Evolutionary conservation across 2,888 invertebrate species (phyloP).

Genomic region (Oeneis ivallda): DNA sequence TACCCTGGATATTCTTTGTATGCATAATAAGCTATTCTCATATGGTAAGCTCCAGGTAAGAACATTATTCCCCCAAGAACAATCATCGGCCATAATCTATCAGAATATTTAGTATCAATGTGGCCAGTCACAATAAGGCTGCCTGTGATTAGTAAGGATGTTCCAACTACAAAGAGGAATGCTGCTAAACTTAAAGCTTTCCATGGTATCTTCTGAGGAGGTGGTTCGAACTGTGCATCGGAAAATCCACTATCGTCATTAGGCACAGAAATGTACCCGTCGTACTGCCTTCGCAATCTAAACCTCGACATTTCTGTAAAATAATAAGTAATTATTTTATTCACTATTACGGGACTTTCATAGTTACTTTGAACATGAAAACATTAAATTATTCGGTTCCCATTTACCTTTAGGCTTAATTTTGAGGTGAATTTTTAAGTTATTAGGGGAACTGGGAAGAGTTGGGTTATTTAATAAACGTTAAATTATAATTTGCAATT

Average conservation of each 20-base stretch:
- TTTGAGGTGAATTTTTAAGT: background rate
- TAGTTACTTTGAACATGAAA: background rate
- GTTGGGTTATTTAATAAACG: too few relatives aligned
- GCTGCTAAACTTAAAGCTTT: slow-evolving; percentile 90
- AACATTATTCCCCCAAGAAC: slow-evolving; percentile 94
- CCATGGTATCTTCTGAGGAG: slow-evolving; percentile 89
- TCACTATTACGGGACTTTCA: background rate
- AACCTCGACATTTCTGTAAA: slow-evolving; percentile 79
- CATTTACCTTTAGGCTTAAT: slow-evolving; percentile 5
- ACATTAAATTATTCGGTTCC: background rate
- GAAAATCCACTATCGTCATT: slow-evolving; percentile 85
- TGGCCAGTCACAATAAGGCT: slow-evolving; percentile 90
- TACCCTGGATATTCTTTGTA: slow-evolving; percentile 91
- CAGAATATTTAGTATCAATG: slow-evolving; percentile 91
- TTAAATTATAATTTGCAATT: too few relatives aligned
- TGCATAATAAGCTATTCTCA: slow-evolving; percentile 93
- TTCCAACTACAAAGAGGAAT: slow-evolving; percentile 89
- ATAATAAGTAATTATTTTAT: slow-evolving; percentile 31
- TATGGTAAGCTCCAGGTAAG: slow-evolving; percentile 95
- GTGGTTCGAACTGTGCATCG: slow-evolving; percentile 85
- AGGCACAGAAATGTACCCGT: slow-evolving; percentile 82
- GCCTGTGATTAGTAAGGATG: slow-evolving; percentile 87
- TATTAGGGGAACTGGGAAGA: background rate
- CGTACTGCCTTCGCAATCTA: slow-evolving; percentile 80
- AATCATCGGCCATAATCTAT: slow-evolving; percentile 94